A percentile compares a stretch with the other conserved stretches of the same genome.
These are phyloP conservation scores for Mylabris sibirica DNA, from an alignment of 2,888 invertebrate species.

Conservation along the genomic window DNA sequence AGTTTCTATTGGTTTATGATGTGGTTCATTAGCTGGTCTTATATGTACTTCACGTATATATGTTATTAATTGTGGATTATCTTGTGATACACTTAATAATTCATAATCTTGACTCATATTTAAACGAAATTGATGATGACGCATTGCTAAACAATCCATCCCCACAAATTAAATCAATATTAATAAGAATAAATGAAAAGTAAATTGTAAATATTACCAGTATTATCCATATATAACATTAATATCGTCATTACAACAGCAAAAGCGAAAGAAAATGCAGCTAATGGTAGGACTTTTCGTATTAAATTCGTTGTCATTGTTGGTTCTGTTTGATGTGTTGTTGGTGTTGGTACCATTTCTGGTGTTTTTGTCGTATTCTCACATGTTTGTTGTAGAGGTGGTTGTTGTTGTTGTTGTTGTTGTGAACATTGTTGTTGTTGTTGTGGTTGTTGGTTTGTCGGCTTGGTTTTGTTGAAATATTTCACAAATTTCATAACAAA, in stretches of 20 bases:
- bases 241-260: conserved; percentile 81
- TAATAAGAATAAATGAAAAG: neutral
- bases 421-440: neutral
- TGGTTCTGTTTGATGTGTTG: conserved; percentile 34
- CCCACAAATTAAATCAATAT: conserved; percentile 32
- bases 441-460: conserved; percentile 29
- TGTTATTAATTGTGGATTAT: conserved; percentile 75
- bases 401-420: too few species aligned
- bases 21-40: conserved; percentile 59
- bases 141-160: conserved; percentile 65
- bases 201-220: conserved; percentile 65
- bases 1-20: conserved; percentile 58
- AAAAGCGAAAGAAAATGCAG: conserved; percentile 79
- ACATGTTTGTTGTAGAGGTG: too few species aligned
- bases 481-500: conserved; percentile 32
- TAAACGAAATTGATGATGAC: conserved; percentile 78
- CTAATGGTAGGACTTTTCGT: conserved; percentile 64
- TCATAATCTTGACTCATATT: conserved; percentile 84
- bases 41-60: conserved; percentile 79
- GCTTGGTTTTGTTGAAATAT: conserved; percentile 24
- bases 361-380: conserved; percentile 29
- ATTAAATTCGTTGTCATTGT: conserved; percentile 35
- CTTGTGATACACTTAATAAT: conserved; percentile 75
- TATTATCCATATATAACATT: conserved; percentile 82
- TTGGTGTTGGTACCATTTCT: conserved; percentile 44